Evolutionary conservation across 2,113 vertebrate species (phyloP), one percentile per base, ranked within the genome.

Genomic region (Percina caprodes): DNA sequence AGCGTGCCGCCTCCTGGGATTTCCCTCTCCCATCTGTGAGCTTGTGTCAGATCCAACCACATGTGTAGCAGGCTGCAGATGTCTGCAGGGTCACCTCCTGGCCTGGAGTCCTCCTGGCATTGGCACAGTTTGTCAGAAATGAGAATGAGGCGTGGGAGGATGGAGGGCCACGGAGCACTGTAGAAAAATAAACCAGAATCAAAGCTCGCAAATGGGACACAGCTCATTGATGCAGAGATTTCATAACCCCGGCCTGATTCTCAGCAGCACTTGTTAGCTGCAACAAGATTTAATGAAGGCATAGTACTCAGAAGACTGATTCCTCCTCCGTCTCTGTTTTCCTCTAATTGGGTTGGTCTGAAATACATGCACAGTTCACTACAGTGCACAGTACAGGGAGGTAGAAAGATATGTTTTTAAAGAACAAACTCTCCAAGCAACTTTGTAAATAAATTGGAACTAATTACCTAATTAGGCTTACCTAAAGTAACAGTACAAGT

Each of bases 1-100:
- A 79, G 46, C 9, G 0, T 56, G 69, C 51, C 39, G 42, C 67
- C 86, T 80, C 78, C 67, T 24, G 80, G 74, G 87, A 83, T 83
- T 77, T 85, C 66, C 79, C 69, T 70, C 59, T 61, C 16, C 83
- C 89, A 80, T 85, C 80, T 87, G 86, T 60, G 55, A 58, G 68
- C 49, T 54, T 46, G 33, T 68, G 46, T 82, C 73, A 33, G 23
- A 23, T 69, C 79, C 78, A 70, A 46, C 48, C 80, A 70, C 80
- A 84, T 86, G 75, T 74, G 73, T 12, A 55, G 49, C 83, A 45
- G 63, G 80, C 80, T 42, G 81, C 89, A 89, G 89, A 90, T 89
- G 90, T 88, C 65, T 21, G 0, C 45, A 7, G 84, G 75, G 88
- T 88, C 86, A 72, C 13, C 1, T 7, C 5, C 52, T 54, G 69